Evolutionary conservation across 2,797 vertebrate species (phyloP), one percentile per base, ranked within the genome.

Genomic region (Myotis pilosus): DNA sequence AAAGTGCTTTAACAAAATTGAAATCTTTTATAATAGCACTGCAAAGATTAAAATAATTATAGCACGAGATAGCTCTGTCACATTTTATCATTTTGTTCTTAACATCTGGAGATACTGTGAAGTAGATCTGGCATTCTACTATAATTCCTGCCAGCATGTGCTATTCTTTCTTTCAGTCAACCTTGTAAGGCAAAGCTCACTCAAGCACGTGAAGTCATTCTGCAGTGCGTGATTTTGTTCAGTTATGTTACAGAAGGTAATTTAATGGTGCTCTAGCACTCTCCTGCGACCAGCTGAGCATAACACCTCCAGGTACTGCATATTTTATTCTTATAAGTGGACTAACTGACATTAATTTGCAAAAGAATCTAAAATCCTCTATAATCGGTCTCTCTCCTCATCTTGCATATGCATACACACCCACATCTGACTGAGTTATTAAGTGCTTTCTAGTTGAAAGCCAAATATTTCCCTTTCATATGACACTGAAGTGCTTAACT

Each of bases 21-120:
- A 95, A 92, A 96, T 89, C 49, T 88, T 96, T 83, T 92, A 87
- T 94, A 92, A 92, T 82, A 95, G 72, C 76, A 72, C 55, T 57
- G 86, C 66, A 80, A 92, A 92, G 80, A 95, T 94, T 91, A 89
- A 96, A 88, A 95, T 97, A 92, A 95, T 92, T 89, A 84, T 47
- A 78, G 86, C 83, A 87, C 44, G 17, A 84, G 84, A 81, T 89
- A 84, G 87, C 81, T 87, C 85, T 92, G 84, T 86, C 68, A 92
- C 17, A 30, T 82, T 94, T 83, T 53, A 76, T 96, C 92, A 71
- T 72, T 87, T 87, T 11, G 12, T 83, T 87, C 66, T 80, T 94
- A 81, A 86, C 44, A 94, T 94, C 95, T 95, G 66, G 79, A 91
- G 86, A 49, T 57, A 87, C 49, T 89, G 66, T 78, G 51, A 92